phyloP scores from a whole-genome alignment of 2,113 vertebrate species.

The Chaetodon auriga region DNA sequence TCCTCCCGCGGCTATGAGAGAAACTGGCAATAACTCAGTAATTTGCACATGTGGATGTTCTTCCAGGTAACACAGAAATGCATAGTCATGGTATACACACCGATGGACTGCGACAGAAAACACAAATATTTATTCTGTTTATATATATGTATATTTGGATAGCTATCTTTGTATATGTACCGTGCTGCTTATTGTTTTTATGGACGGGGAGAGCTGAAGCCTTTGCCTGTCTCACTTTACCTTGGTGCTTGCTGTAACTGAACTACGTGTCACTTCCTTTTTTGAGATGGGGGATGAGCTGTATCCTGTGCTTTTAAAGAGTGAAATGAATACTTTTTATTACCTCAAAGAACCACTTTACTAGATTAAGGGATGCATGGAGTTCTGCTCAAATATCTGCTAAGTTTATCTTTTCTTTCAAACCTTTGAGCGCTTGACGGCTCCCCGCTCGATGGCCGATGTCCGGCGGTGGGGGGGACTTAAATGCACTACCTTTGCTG shows the following conservation, averaged over 20 bases:
- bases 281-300: constrained; percentile 73
- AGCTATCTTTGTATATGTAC: constrained; percentile 85
- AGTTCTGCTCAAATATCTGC: constrained; percentile 77
- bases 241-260: constrained; percentile 84
- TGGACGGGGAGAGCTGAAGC: constrained; percentile 74
- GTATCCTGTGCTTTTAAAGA: constrained; percentile 73
- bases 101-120: constrained; percentile 74
- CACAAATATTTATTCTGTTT: constrained; percentile 85
- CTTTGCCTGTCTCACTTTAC: constrained; percentile 78
- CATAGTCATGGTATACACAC: constrained; percentile 66
- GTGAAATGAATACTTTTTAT: constrained; percentile 83
- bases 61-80: constrained; percentile 83
- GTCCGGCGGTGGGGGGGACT: constrained; percentile 67
- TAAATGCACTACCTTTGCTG: constrained; percentile 83
- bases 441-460: constrained; percentile 54
- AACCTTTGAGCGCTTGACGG: constrained; percentile 61
- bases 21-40: constrained; percentile 76
- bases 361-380: constrained; percentile 78
- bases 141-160: constrained; percentile 88
- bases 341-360: constrained; percentile 86
- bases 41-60: constrained; percentile 89
- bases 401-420: constrained; percentile 62
- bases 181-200: constrained; percentile 86
- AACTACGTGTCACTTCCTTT: constrained; percentile 77
- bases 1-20: constrained; percentile 93